These are phyloP conservation scores for Epirrhoe tristata DNA, from an alignment of 2,888 invertebrate genomes.

Conservation along the genomic window DNA sequence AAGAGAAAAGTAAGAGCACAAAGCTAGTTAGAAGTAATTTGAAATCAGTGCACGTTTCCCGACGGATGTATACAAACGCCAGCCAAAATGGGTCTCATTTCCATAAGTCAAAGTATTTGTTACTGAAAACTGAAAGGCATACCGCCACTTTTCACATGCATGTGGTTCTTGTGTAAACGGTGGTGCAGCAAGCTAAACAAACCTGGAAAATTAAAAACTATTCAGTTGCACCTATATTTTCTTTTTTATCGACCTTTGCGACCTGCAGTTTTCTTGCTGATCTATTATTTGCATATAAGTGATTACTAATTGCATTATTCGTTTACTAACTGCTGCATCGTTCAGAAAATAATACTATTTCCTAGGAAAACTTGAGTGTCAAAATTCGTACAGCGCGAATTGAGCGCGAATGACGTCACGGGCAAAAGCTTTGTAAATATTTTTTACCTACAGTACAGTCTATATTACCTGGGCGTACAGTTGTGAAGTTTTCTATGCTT, in stretches of 20 bases:
- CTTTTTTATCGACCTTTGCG: too few species aligned
- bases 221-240: too few species aligned
- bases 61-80: conserved; percentile 80
- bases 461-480: not conserved
- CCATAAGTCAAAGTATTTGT: conserved; percentile 72
- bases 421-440: not conserved
- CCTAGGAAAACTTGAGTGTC: too few species aligned
- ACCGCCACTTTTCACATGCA: conserved; percentile 57
- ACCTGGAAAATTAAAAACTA: not conserved
- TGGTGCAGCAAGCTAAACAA: not conserved
- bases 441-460: not conserved
- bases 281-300: not conserved
- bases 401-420: too few species aligned
- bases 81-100: conserved; percentile 61
- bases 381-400: too few species aligned
- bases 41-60: conserved; percentile 65
- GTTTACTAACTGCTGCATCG: too few species aligned
- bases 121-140: conserved; percentile 71
- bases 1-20: not conserved
- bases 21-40: conserved; percentile 60
- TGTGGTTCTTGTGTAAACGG: not conserved
- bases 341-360: too few species aligned
- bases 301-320: too few species aligned
- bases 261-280: not conserved
- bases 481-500: not conserved